Base-by-base conservation (phyloP, 1,140 invertebrate genomes). In the Heliconius hermathena region DNA sequence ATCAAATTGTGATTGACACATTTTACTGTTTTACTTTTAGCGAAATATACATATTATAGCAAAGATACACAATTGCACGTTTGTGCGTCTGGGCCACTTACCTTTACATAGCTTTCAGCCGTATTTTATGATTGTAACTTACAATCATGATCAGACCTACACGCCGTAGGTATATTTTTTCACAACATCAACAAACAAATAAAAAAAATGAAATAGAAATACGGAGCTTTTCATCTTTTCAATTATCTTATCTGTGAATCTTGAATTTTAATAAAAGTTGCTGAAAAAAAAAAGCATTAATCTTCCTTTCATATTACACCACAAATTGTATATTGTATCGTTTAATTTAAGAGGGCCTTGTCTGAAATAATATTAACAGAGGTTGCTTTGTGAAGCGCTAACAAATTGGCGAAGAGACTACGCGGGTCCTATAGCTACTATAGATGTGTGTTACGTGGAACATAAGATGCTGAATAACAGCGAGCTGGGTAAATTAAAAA, bases 381-480 rank as follows among this genome's bases (percentile, higher is more conserved):
- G 88, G 88, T 87, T 84, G 87, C 89, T 90, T 90, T 91, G 88
- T 89, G 83, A 87, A 88, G 84, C 87, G 88, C 85, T 88, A 90
- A 91, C 88, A 90, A 91, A 90, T 91, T 91, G 87, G 89, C 86
- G 87, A 79, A 81, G 82, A 85, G 82, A 83, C 85, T 77, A 78
- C 57, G 83, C 81, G 82, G 78, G 77, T 70, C 74, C 79, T 77
- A 79, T 49, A 80, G 76, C 71, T 76, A 82, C 72, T 81, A 84
- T 82, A 83, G 73, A 77, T 82, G 57, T 80, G 71, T 79, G 80
- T 49, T 60, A 76, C 36, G 46, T 41, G 70, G 26, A 41, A 77
- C 49, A 83, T 73, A 83, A 75, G 33, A 80, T n/a, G 54, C 41
- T 72, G 72, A 71, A 74, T 77, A 38, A 66, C 9, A 36, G n/a